These are phyloP conservation scores for Pitta sordida DNA, from an alignment of 2,113 vertebrate species.

Conservation along the genomic window DNA sequence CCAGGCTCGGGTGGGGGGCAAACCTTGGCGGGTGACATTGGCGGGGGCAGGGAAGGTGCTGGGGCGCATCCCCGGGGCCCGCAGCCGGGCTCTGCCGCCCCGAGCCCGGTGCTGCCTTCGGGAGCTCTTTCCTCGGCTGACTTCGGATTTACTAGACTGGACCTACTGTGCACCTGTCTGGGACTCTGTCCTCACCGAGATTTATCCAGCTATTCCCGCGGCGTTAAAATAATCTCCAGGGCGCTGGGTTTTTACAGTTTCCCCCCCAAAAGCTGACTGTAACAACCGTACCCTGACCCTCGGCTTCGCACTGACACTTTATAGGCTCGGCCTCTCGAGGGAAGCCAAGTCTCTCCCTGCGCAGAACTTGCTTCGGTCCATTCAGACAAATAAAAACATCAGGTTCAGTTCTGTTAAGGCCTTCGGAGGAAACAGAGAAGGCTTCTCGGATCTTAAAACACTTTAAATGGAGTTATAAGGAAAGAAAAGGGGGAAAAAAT, in stretches of 20 bases:
- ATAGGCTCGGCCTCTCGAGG: not conserved
- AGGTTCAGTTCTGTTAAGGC: not conserved
- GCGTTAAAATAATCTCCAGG: not conserved
- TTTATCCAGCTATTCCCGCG: not conserved
- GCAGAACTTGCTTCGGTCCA: not conserved
- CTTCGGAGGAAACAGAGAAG: not conserved
- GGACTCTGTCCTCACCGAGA: not conserved
- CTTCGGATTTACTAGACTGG: not conserved
- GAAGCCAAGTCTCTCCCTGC: not conserved
- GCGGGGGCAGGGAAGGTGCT: not conserved
- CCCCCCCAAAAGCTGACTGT: conserved; percentile 10
- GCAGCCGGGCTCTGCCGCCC: not conserved
- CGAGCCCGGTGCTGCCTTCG: rapidly evolving
- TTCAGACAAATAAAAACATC: not conserved
- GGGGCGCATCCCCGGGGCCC: not conserved
- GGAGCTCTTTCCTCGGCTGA: not conserved
- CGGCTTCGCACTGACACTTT: conserved; percentile 14
- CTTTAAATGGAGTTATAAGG: not conserved
- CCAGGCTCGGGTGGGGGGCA: too few relatives aligned
- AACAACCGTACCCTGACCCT: conserved; percentile 9
- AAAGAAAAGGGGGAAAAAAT: not conserved
- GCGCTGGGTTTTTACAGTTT: not conserved
- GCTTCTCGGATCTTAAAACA: not conserved
- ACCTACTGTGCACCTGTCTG: conserved; percentile 26
- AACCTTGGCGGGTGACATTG: not conserved